These are phyloP conservation scores for Drosophila borealis DNA, from an alignment of 2,888 invertebrate genomes.

Conservation along the genomic window DNA sequence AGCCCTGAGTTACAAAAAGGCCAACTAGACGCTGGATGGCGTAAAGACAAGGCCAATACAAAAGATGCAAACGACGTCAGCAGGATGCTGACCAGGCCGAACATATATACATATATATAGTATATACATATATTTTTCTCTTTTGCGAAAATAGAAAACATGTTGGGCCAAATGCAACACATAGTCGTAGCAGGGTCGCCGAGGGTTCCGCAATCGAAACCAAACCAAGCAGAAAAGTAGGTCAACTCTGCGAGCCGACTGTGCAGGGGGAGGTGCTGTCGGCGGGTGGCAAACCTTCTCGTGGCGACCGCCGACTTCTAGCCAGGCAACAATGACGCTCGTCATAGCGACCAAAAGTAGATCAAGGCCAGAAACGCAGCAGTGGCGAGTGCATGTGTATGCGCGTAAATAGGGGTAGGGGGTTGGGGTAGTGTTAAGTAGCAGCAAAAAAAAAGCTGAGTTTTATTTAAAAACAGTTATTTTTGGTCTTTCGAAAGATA, in stretches of 20 bases:
- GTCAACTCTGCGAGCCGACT: constrained; percentile 63
- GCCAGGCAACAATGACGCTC: constrained; percentile 70
- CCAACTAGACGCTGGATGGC: neutral
- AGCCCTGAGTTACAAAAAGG: neutral
- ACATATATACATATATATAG: neutral
- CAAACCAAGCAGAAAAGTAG: constrained; percentile 63
- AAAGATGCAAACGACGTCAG: constrained; percentile 69
- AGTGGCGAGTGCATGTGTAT: constrained; percentile 42
- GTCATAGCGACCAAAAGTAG: constrained; percentile 67
- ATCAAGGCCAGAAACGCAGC: constrained; percentile 73
- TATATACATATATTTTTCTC: neutral
- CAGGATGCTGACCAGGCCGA: constrained; percentile 59
- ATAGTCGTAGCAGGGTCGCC: constrained; percentile 36
- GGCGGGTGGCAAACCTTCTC: constrained; percentile 20
- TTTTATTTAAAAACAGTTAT: too few relatives aligned
- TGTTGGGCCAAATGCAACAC: constrained; percentile 57
- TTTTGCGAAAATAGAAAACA: constrained; percentile 46
- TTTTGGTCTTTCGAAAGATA: too few relatives aligned
- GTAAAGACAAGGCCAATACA: constrained; percentile 66
- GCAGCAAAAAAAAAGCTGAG: neutral
- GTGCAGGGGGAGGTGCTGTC: constrained; percentile 21
- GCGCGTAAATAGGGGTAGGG: constrained; percentile 6
- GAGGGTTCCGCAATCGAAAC: constrained; percentile 55
- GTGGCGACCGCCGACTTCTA: constrained; percentile 22
- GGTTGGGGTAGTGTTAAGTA: neutral